Percentiles rank a stretch among this genome's conserved stretches.
These are phyloP conservation scores for Aplysina aerophoba DNA, from an alignment of 37 sponge, comb jelly and placozoan species.

Conservation along the genomic window DNA sequence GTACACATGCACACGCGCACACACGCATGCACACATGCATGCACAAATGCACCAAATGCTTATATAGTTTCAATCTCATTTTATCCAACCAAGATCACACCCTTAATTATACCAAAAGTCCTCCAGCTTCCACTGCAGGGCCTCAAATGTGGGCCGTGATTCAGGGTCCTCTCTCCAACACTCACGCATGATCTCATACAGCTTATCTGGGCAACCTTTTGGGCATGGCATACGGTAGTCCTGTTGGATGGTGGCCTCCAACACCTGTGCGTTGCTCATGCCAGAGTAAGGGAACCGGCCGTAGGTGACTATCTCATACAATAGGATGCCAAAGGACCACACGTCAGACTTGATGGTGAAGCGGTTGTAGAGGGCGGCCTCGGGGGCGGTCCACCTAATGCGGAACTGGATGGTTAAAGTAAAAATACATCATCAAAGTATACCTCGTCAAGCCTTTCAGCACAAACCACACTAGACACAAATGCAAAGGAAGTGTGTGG, in stretches of 20 bases:
- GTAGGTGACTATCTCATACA: conserved; percentile 95
- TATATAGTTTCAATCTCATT: no score
- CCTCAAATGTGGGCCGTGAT: conserved; percentile 82
- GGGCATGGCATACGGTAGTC: conserved; percentile 86
- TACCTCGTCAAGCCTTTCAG: no score
- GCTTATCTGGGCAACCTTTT: conserved; percentile 73
- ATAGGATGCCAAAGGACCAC: conserved; percentile 96
- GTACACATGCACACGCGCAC: no score
- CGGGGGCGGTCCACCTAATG: conserved; percentile 99
- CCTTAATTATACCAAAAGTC: no score
- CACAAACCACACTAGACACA: no score
- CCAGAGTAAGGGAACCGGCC: conserved; percentile 97
- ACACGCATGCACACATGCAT: no score
- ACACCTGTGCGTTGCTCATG: conserved; percentile 93
- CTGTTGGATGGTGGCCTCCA: conserved; percentile 66
- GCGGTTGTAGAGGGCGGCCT: conserved; percentile 91
- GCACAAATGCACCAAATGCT: no score
- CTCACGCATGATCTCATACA: conserved; percentile 80
- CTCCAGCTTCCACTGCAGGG: conserved; percentile 82
- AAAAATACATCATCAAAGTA: no score
- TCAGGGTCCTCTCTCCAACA: conserved; percentile 84
- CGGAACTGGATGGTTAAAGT: conserved; percentile 82
- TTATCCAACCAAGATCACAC: no score
- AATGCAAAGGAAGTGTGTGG: no score
- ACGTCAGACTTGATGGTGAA: conserved; percentile 98